These are phyloP conservation scores for Eupristina koningsbergeri DNA, from an alignment of 1,140 invertebrate species.

Conservation along the genomic window DNA sequence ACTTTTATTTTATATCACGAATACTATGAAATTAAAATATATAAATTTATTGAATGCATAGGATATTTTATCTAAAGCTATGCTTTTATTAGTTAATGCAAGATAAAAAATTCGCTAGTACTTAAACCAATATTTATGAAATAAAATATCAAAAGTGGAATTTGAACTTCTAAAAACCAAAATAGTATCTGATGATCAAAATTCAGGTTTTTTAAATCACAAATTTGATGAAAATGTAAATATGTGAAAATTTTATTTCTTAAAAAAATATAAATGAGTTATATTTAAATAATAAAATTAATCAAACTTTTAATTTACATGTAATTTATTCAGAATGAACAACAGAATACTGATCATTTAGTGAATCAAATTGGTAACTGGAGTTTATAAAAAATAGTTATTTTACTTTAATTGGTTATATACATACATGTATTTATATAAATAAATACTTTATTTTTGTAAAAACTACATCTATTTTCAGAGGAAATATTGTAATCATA, in stretches of 20 bases:
- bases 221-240: not conserved
- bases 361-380: not conserved
- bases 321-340: not conserved
- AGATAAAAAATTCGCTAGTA: not conserved
- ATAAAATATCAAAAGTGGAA: not conserved
- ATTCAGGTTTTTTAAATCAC: not conserved
- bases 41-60: not conserved
- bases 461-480: too few relatives aligned
- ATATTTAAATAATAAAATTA: not conserved
- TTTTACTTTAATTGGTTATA: too few relatives aligned
- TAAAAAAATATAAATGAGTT: not conserved
- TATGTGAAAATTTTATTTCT: not conserved
- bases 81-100: not conserved
- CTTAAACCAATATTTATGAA: not conserved
- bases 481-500: too few relatives aligned
- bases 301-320: too few relatives aligned
- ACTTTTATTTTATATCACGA: not conserved
- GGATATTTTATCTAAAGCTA: not conserved
- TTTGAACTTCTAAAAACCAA: not conserved
- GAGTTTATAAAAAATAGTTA: not conserved
- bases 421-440: too few relatives aligned
- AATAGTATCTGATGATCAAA: not conserved
- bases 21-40: not conserved
- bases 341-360: constrained; percentile 4
- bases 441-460: too few relatives aligned